These are phyloP conservation scores for Cosmia pyralina DNA, from an alignment of 2,888 invertebrate species.

Conservation along the genomic window DNA sequence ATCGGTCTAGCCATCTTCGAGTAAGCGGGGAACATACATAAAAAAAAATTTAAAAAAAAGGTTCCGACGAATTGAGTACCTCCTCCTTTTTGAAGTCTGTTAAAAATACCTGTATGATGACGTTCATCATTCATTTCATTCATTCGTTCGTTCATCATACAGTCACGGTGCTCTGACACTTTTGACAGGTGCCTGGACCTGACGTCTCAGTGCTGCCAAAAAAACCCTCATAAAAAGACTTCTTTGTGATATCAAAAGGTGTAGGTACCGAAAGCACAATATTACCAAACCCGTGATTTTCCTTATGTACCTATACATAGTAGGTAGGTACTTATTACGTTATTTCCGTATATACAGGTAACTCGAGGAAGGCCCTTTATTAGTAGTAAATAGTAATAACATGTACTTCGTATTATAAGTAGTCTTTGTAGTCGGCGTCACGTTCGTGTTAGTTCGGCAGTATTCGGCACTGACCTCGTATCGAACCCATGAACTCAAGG, in stretches of 20 bases:
- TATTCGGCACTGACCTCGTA: conserved; percentile 44
- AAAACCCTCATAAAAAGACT: no score
- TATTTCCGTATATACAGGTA: neutral
- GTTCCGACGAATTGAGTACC: no score
- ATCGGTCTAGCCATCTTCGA: no score
- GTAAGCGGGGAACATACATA: no score
- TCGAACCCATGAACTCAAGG: conserved; percentile 59
- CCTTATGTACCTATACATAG: neutral
- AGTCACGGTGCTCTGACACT: no score
- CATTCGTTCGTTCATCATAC: no score
- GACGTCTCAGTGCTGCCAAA: no score
- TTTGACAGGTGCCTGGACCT: no score
- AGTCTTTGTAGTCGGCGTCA: conserved; percentile 37
- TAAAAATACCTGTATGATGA: no score
- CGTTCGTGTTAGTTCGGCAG: conserved; percentile 35
- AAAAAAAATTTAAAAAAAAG: no score
- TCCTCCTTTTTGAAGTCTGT: no score
- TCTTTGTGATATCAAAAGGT: neutral
- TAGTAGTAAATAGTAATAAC: neutral
- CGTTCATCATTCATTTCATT: no score
- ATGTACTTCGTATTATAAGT: conserved; percentile 11
- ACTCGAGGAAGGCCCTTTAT: conserved; percentile 11
- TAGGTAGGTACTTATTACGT: neutral
- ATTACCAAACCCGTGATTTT: conserved; percentile 6
- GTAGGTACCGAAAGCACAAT: neutral